Base-by-base conservation (phyloP, 2,888 invertebrate genomes). In the Trissoscelio sp. region DNA sequence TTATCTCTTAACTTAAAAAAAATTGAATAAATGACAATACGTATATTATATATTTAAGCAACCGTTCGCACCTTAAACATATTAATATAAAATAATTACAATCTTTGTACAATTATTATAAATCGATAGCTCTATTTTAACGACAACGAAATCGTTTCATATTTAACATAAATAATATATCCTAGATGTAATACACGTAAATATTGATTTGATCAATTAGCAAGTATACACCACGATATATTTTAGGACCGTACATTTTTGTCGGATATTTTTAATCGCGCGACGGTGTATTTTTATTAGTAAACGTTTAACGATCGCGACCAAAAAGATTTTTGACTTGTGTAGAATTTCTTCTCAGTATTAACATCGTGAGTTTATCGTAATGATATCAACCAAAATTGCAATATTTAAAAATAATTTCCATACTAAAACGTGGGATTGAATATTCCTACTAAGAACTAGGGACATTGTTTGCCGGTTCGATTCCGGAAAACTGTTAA, bases 101-200 rank as follows among this genome's bases (percentile, higher is more conserved):
- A 11, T n/a, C 37, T 37, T 9, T 14, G 22, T 6, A 7, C 24
- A 39, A 66, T 24, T 66, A 66, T 66, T 51, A 39, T 51, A 39
- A 51, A 66, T 53, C 53, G 24, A 53, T 20, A 9, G 0, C 11
- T 39, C 37, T 24, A 7, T 57, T 16, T 46, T 5, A 18, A 2
- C 18, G 44, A 28, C 31, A 18, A 39, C 4, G n/a, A 12, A 5
- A n/a, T 3, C 12, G 48, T n/a, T 12, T 11, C 55, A 42, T 37
- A 72, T 44, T 72, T 60, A 60, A 42, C 53, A 31, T 72, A 62
- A 72, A 72, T 53, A 60, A 72, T 37, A 39, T 5, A 72, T 60
- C 5, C 20, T 42, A 60, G 51, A 44, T 72, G 53, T 42, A 53
- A 16, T 42, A 72, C 51, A 60, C 11, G 42, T 42, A 16, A 3